Percentiles rank a stretch among this genome's conserved stretches.
These are phyloP conservation scores for Homarus americanus DNA, from an alignment of 1,140 invertebrate species.

Conservation along the genomic window DNA sequence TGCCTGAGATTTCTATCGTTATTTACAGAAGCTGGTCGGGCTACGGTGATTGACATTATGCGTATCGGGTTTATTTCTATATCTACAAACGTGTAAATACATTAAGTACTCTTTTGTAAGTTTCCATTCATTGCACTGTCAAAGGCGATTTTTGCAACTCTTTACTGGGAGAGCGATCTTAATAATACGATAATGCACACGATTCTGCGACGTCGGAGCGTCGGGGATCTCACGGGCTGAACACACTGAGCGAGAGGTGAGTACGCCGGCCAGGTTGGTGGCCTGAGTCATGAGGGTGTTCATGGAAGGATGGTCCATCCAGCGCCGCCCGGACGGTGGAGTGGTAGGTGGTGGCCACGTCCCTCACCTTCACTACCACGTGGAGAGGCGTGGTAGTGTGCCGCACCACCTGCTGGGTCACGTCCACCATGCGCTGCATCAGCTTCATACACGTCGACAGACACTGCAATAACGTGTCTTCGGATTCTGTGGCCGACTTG, in stretches of 20 bases:
- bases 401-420: slow-evolving; percentile 85
- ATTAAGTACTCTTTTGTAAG: slow-evolving; percentile 76
- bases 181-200: slow-evolving; percentile 39
- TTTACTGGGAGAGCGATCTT: slow-evolving; percentile 76
- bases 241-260: slow-evolving; percentile 89
- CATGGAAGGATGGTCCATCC: slow-evolving; percentile 79
- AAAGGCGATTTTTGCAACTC: slow-evolving; percentile 81
- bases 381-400: slow-evolving; percentile 87
- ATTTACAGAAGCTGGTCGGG: slow-evolving; percentile 63
- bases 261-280: slow-evolving; percentile 87
- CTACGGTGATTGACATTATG: slow-evolving; percentile 32
- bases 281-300: slow-evolving; percentile 84
- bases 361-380: slow-evolving; percentile 87
- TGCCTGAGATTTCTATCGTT: slow-evolving; percentile 67
- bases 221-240: slow-evolving; percentile 82
- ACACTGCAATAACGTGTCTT: slow-evolving; percentile 82
- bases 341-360: slow-evolving; percentile 88
- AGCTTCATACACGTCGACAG: slow-evolving; percentile 85
- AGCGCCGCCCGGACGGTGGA: slow-evolving; percentile 79
- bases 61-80: slow-evolving; percentile 44
- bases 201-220: slow-evolving; percentile 28
- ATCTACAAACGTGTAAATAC: slow-evolving; percentile 67
- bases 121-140: slow-evolving; percentile 79
- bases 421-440: slow-evolving; percentile 82
- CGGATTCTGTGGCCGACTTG: slow-evolving; percentile 85